phyloP scores from a whole-genome alignment of 1,140 invertebrate species.

The Tetragnatha versicolor region DNA sequence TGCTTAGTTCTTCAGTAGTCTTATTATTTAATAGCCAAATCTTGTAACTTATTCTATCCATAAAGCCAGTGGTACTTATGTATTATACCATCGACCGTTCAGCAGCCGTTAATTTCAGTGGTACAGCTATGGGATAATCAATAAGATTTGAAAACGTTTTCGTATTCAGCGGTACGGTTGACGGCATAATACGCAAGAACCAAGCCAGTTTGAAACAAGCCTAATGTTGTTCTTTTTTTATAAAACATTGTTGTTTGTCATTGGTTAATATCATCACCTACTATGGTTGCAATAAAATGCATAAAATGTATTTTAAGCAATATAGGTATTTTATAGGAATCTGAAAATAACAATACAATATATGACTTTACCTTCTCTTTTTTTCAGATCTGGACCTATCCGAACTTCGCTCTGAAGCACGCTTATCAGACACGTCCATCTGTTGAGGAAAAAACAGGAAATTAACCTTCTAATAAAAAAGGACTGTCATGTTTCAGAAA shows the following conservation, averaged over 20 bases:
- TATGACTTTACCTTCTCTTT: slow-evolving; percentile 11
- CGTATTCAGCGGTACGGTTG: no score
- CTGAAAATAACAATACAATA: neutral
- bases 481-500: no score
- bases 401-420: neutral
- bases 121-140: no score
- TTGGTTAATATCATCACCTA: neutral
- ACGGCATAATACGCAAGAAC: no score
- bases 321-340: neutral
- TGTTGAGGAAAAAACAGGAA: neutral
- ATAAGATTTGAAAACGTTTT: no score
- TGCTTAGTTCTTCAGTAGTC: no score
- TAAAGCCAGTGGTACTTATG: no score
- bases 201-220: neutral
- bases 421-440: slow-evolving; percentile 13
- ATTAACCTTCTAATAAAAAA: neutral
- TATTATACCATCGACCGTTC: no score
- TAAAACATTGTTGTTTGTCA: neutral
- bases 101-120: no score
- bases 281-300: neutral
- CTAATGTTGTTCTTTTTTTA: neutral
- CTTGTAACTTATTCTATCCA: no score
- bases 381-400: slow-evolving; percentile 31
- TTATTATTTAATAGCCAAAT: no score
- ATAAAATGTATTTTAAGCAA: neutral